phyloP scores from a whole-genome alignment of 2,113 vertebrate genomes.

The Chiloscyllium plagiosum region DNA sequence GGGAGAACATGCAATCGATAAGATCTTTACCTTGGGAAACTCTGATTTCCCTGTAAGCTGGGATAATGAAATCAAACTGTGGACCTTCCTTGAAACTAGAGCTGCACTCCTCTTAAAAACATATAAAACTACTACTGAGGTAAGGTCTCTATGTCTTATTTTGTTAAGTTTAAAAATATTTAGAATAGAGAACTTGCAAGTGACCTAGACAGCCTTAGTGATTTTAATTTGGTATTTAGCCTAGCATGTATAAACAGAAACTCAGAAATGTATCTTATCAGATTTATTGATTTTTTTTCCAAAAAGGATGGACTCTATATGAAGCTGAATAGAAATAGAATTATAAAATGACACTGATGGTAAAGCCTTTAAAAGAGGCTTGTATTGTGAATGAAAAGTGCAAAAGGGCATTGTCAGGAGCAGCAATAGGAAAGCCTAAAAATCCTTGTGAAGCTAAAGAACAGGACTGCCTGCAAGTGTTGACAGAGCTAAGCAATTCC shows the following conservation, averaged over 20 bases:
- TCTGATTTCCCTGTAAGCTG: constrained; percentile 91
- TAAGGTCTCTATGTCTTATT: constrained; percentile 46
- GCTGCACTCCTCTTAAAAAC: constrained; percentile 88
- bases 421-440: too few species aligned
- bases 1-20: constrained; percentile 80
- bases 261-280: not conserved
- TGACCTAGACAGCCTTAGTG: not conserved
- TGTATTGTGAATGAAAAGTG: too few species aligned
- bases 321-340: not conserved
- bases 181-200: not conserved
- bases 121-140: constrained; percentile 81
- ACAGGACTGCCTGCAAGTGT: too few species aligned
- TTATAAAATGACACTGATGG: not conserved
- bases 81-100: constrained; percentile 93
- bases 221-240: not conserved
- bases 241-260: not conserved
- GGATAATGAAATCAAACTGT: constrained; percentile 94
- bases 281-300: not conserved
- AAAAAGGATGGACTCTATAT: not conserved
- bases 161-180: not conserved
- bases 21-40: constrained; percentile 91
- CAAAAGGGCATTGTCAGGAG: too few species aligned
- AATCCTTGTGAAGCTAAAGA: too few species aligned
- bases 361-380: not conserved
- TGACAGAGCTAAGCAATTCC: too few species aligned